These are phyloP conservation scores for Archocentrus centrarchus DNA, from an alignment of 2,113 vertebrate species.

Conservation along the genomic window DNA sequence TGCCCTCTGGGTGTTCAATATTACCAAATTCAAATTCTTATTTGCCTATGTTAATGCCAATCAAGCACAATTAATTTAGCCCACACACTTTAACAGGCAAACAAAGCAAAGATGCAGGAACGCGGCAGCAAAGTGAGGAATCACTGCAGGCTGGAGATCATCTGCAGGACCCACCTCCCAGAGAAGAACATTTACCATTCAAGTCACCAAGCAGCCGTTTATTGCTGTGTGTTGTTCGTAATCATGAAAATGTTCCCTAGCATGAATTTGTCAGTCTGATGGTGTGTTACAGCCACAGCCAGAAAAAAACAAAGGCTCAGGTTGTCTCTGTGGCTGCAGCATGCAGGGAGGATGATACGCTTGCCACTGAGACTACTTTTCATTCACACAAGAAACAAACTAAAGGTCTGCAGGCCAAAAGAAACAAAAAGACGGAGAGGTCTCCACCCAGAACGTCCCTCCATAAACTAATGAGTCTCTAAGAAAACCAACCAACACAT, in stretches of 20 bases:
- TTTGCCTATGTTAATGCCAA: constrained; percentile 78
- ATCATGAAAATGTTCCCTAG: too few relatives aligned
- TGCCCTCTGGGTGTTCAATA: constrained; percentile 62
- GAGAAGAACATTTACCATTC: too few relatives aligned
- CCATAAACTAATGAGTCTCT: not conserved
- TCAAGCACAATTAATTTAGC: constrained; percentile 72
- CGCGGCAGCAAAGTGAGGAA: too few relatives aligned
- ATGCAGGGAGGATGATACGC: too few relatives aligned
- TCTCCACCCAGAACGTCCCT: not conserved
- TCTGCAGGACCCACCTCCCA: too few relatives aligned
- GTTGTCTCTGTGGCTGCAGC: too few relatives aligned
- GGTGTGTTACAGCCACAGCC: too few relatives aligned
- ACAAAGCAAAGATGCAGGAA: not conserved
- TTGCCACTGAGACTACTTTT: accelerated
- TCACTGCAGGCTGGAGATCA: too few relatives aligned
- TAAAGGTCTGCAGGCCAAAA: too few relatives aligned
- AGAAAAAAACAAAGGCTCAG: too few relatives aligned
- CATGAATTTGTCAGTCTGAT: not conserved
- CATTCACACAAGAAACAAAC: accelerated
- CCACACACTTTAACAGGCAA: constrained; percentile 59
- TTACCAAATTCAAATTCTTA: constrained; percentile 76
- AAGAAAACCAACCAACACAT: not conserved
- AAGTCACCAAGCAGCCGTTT: not conserved
- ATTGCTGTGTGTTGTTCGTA: not conserved
- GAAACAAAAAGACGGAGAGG: too few relatives aligned